Base-by-base conservation (phyloP, 1,140 invertebrate genomes). In the Ostrea denselamellosa region DNA sequence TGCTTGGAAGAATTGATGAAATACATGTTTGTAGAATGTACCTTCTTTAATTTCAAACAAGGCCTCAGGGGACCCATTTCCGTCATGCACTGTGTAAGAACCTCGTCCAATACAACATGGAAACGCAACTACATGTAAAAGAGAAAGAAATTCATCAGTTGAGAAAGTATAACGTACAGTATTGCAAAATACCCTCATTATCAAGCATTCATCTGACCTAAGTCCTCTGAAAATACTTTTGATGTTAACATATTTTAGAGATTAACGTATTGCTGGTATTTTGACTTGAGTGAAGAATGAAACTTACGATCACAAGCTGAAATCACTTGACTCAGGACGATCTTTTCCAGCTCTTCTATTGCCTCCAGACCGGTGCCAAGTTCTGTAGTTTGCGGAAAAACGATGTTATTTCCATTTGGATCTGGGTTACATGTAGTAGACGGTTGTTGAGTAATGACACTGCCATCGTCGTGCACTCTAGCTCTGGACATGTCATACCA, bases 1-100 rank as follows among this genome's bases (percentile, higher is more conserved):
- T n/a, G n/a, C n/a, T 62, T 19, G 17, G 7, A 62, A 62, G 9
- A 2, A 12, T 56, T 56, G n/a, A n/a, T 56, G 14, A 2, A 56
- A 56, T 9, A 8, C 17, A n/a, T 62, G 17, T 62, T 19, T 19
- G 19, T 17, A 8, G n/a, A 62, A 71, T 8, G 22, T 62, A 77
- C 68, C 68, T 77, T 77, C 68, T 77, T 25, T 25, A 25, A 77
- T 77, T 34, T 77, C 68, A 25, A 77, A 34, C 28, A 77, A 34
- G 68, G 28, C 22, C 14, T 77, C 68, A 34, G 25, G 14, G 3
- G 22, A 14, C 25, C 9, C 22, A 25, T 77, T 77, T 5, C 28
- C 68, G 17, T 77, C 68, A 77, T 77, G 68, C 28, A 77, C 68
- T 14, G 68, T 77, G 68, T 77, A 77, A 77, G 68, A 22, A 34